These are phyloP conservation scores for Poecilia picta DNA, from an alignment of 2,797 vertebrate genomes.

Conservation along the genomic window DNA sequence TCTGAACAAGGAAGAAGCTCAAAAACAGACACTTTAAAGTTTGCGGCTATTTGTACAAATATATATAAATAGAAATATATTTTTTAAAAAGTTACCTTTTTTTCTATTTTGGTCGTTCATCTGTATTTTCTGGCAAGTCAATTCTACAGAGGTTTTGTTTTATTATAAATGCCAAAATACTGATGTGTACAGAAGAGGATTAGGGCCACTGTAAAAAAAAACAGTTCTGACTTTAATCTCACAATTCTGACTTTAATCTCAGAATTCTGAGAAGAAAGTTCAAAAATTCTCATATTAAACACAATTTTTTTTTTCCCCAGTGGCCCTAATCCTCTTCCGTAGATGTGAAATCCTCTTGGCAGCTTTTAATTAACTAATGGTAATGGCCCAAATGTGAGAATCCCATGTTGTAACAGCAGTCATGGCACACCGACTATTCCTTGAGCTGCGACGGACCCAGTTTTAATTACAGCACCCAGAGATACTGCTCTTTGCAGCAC, in stretches of 20 bases:
- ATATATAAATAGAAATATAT: background rate
- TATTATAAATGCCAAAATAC: background rate
- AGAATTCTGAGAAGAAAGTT: too few relatives aligned
- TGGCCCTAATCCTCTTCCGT: too few relatives aligned
- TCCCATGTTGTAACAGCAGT: constrained; percentile 14
- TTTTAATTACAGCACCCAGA: constrained; percentile 38
- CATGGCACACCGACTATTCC: constrained; percentile 13
- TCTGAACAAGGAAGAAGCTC: too few relatives aligned
- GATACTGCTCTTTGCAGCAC: constrained; percentile 39
- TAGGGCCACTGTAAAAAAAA: too few relatives aligned
- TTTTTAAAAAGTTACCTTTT: background rate
- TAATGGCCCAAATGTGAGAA: background rate
- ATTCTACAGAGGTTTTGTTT: background rate
- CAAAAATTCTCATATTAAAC: too few relatives aligned
- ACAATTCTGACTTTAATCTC: too few relatives aligned
- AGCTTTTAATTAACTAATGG: constrained; percentile 2
- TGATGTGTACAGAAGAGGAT: background rate
- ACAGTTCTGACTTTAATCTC: too few relatives aligned
- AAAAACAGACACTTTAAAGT: too few relatives aligned
- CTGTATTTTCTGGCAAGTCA: background rate
- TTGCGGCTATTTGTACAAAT: background rate
- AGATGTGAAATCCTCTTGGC: background rate
- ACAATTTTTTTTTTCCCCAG: too few relatives aligned
- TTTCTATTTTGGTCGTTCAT: background rate
- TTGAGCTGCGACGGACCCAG: constrained; percentile 32